Base-by-base conservation (phyloP, 2,888 invertebrate genomes). In the Galeruca laticollis region DNA sequence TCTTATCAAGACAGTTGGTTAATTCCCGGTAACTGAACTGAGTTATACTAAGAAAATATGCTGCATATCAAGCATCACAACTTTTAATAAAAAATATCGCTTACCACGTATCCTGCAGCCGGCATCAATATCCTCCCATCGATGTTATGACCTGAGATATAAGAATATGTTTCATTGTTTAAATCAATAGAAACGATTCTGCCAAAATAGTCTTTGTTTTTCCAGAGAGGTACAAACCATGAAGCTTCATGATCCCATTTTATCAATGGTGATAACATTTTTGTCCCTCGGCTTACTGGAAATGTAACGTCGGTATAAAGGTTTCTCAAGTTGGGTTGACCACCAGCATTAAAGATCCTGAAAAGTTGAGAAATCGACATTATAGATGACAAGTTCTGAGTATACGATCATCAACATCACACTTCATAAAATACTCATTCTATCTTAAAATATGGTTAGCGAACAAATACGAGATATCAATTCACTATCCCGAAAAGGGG, bases 191-290 rank as follows among this genome's bases (percentile, higher is more conserved):
- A 95, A 71, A 97, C 92, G 11, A 91, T 88, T 84, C 96, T 96
- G 0, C 94, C 95, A 57, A 87, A 86, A 84, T 95, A 87, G 80
- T 89, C 95, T 0, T 70, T 65, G 0, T 90, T 89, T 73, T 89
- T 89, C 82, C 90, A 93, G 60, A 90, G 89, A 0, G 92, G 91
- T 1, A 93, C 91, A 76, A 90, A 87, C 92, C 93, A 93, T 75
- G 93, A 91, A 71, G 91, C 90, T 33, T 89, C 88, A 79, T 97
- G 96, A 77, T 97, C 94, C 96, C 96, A 97, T 73, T 90, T 89
- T n/a, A 97, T 89, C 1, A 93, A 85, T 15, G 94, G 92, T 0
- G 94, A 89, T 47, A 97, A 87, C 90, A 93, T 94, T 0, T 95
- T 93, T 0, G 96, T 97, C 0, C 92, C 91, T 13, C 92, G 89